phyloP scores from a whole-genome alignment of 2,113 vertebrate species.

The Sapayoa aenigma region DNA sequence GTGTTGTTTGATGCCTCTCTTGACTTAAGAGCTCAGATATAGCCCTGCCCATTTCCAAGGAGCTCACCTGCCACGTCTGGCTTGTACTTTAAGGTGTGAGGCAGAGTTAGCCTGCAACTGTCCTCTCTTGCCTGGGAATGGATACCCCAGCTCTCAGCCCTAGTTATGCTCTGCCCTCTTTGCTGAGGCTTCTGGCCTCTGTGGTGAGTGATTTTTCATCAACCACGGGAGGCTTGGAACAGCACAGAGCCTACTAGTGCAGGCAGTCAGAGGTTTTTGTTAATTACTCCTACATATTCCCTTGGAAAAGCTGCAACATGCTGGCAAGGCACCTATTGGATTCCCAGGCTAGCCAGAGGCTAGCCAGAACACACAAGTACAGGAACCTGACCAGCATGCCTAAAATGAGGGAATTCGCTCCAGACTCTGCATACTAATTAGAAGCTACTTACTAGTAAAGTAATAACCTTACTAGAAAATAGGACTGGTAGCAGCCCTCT shows the following conservation, averaged over 20 bases:
- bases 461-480: background rate
- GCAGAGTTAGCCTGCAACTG: background rate
- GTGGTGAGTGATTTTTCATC: background rate
- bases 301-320: constrained; percentile 2
- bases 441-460: background rate
- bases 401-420: background rate
- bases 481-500: background rate
- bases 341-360: constrained; percentile 43
- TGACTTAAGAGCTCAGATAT: rapidly evolving
- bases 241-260: background rate
- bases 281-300: constrained; percentile 13
- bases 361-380: background rate
- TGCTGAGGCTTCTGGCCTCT: background rate
- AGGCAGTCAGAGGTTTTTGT: background rate
- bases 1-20: background rate
- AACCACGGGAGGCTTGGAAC: rapidly evolving
- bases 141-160: background rate
- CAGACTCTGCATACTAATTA: background rate
- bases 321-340: background rate
- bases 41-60: background rate
- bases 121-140: background rate
- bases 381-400: background rate
- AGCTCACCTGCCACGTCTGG: background rate
- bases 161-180: background rate
- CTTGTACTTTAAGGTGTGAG: background rate